Conservation (phyloP, 1,140 invertebrate species). For the Pogonognathellus flavescens region DNA sequence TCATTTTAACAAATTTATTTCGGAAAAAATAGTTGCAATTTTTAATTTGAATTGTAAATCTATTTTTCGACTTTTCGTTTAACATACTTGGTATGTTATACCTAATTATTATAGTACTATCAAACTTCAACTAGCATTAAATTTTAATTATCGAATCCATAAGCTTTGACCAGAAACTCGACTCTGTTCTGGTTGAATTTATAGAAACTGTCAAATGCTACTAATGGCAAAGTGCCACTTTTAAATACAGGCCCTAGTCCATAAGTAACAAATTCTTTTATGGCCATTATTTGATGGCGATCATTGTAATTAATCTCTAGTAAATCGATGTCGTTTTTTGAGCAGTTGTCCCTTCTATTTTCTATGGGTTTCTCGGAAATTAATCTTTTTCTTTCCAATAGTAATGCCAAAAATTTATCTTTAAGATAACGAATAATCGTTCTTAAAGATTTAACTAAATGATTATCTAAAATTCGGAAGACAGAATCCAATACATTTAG, state of each 20-base stretch:
- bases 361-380: not conserved
- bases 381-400: not conserved
- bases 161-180: constrained; percentile 30
- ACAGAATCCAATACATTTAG: constrained; percentile 4
- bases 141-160: constrained; percentile 16
- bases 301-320: constrained; percentile 50
- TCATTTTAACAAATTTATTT: no score
- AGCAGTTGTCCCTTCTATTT: not conserved
- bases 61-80: no score
- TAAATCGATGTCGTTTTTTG: not conserved
- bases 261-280: constrained; percentile 62
- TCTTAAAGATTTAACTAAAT: constrained; percentile 53
- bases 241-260: constrained; percentile 49
- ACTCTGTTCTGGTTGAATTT: constrained; percentile 57
- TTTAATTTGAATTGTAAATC: no score
- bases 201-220: constrained; percentile 57
- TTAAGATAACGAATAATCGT: constrained; percentile 43
- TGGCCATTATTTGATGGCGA: constrained; percentile 55
- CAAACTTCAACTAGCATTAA: no score
- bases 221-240: constrained; percentile 12
- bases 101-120: no score
- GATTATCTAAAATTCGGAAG: constrained; percentile 41
- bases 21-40: no score
- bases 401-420: constrained; percentile 59
- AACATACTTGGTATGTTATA: no score